phyloP scores from a whole-genome alignment of 2,888 invertebrate genomes.

The Leucoma salicis region DNA sequence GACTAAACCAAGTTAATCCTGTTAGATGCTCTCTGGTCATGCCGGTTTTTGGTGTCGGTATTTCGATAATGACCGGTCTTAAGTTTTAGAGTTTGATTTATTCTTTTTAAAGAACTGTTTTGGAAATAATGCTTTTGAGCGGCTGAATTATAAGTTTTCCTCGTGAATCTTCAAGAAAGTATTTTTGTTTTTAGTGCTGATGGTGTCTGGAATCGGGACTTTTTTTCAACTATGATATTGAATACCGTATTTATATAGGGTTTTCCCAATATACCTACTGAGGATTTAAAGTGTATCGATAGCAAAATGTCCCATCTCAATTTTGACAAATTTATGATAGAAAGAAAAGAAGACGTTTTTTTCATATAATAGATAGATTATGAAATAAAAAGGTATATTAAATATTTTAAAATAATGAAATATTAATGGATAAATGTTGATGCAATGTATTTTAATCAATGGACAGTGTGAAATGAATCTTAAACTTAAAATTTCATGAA shows the following conservation, averaged over 20 bases:
- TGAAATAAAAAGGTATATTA: background rate
- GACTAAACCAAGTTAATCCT: too few relatives aligned
- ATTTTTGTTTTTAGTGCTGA: constrained; percentile 9
- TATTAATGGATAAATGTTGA: too few relatives aligned
- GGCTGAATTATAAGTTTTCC: background rate
- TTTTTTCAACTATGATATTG: constrained; percentile 19
- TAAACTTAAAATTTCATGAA: too few relatives aligned
- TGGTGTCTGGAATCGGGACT: constrained; percentile 12
- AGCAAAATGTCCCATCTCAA: background rate
- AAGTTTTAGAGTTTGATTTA: background rate
- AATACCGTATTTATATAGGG: constrained; percentile 22
- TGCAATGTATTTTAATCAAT: too few relatives aligned
- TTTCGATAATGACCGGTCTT: constrained; percentile 1
- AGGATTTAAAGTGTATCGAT: background rate
- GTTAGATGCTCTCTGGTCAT: too few relatives aligned
- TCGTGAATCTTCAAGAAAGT: too few relatives aligned
- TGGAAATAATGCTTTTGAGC: background rate
- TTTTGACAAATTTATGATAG: background rate
- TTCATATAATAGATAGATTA: background rate
- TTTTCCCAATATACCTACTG: background rate
- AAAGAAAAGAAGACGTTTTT: background rate
- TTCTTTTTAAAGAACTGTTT: too few relatives aligned
- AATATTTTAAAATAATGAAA: background rate
- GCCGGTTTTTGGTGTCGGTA: constrained; percentile 23
- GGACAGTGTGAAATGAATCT: too few relatives aligned